These are phyloP conservation scores for Muscidifurax raptorellus DNA, from an alignment of 1,140 invertebrate genomes.

Conservation along the genomic window DNA sequence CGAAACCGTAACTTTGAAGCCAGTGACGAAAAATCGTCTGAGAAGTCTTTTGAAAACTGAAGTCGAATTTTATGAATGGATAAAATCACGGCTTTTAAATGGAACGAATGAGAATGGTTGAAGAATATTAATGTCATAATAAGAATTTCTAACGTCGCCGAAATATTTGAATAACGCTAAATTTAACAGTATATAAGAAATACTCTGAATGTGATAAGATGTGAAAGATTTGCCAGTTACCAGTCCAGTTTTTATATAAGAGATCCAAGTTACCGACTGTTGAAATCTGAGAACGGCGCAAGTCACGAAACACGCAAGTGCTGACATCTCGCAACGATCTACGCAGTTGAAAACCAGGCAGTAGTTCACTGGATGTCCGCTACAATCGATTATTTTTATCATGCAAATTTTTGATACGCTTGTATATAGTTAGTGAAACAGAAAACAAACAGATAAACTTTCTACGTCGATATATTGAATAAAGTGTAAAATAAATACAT, in stretches of 20 bases:
- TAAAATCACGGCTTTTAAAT: slow-evolving; percentile 76
- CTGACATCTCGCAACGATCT: slow-evolving; percentile 18
- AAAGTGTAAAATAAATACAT: slow-evolving; percentile 60
- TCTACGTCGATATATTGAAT: slow-evolving; percentile 49
- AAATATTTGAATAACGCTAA: slow-evolving; percentile 12
- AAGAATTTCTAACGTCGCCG: not conserved
- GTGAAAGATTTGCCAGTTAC: slow-evolving; percentile 20
- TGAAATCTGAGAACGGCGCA: not conserved
- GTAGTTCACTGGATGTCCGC: not conserved
- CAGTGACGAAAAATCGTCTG: slow-evolving; percentile 60
- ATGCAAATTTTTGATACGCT: slow-evolving; percentile 2
- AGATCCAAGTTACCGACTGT: slow-evolving; percentile 35
- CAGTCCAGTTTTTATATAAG: not conserved
- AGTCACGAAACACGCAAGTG: not conserved
- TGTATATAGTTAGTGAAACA: slow-evolving; percentile 17
- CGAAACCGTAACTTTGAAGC: slow-evolving; percentile 44
- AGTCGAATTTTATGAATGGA: slow-evolving; percentile 80
- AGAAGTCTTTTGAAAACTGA: slow-evolving; percentile 74
- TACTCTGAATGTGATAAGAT: slow-evolving; percentile 34
- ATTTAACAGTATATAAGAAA: slow-evolving; percentile 5
- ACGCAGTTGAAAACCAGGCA: not conserved
- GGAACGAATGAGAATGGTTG: slow-evolving; percentile 62
- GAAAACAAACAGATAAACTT: slow-evolving; percentile 16
- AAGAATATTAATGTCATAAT: no score
- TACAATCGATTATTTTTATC: not conserved